Evolutionary conservation across 2,113 vertebrate species (phyloP), one percentile per base, ranked within the genome.

Genomic region (Ictalurus furcatus): DNA sequence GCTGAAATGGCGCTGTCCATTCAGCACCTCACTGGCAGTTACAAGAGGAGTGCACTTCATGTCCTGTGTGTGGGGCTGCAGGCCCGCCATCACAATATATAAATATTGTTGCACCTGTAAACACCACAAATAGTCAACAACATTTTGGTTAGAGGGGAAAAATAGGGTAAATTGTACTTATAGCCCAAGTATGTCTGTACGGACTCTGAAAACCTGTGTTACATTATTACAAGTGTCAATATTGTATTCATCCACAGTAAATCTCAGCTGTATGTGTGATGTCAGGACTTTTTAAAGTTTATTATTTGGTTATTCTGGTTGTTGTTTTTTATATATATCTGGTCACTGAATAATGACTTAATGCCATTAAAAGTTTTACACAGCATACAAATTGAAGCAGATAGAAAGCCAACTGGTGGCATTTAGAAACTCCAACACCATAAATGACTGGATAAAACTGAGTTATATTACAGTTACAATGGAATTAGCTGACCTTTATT

Each of bases 401-500:
- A 74, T 0, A 74, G 34, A 74, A 44, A 40, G 21, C 37, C 40
- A 74, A 40, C 6, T 34, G 34, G 71, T 74, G 71, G 71, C 71
- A 74, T 74, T 74, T 74, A 74, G 30, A 74, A 74, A 40, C 34
- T 74, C 37, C 37, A 74, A 11, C 71, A 74, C 19, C 71, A 74
- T 74, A 74, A 74, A 6, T 19, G 30, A 74, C 34, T 74, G 71
- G 6, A 37, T 40, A 74, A 74, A 74, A 37, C 7, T 40, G 2
- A 74, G 71, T 74, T 74, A 74, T 40, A 30, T 37, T 74, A 21
- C 71, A 74, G 71, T 37, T 74, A 21, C 71, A 74, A 17, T 40
- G 34, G 71, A 74, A 44, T 44, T 78, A 78, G 40, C 40, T 78
- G 74, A 48, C 74, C 74, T 78, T 78, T 78, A 78, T 78, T 48